Conservation (phyloP, 2,113 vertebrate genomes). For the Eretmochelys imbricata region DNA sequence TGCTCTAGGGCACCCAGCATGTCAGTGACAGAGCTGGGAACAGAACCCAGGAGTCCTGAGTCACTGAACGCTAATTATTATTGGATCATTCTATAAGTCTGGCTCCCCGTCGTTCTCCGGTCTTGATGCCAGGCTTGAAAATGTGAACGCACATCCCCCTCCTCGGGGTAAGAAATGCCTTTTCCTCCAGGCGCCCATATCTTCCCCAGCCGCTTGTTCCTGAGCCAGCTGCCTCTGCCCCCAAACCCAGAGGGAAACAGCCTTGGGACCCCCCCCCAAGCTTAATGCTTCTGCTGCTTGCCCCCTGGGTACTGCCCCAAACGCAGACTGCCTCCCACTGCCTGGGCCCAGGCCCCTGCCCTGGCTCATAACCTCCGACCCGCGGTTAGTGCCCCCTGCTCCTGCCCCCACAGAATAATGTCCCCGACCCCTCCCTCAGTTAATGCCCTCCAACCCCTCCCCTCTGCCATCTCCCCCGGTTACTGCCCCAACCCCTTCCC, state of each 20-base stretch:
- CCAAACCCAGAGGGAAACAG: no score
- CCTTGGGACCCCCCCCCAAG: neutral
- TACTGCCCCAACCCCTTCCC: neutral
- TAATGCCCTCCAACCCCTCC: neutral
- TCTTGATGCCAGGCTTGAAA: neutral
- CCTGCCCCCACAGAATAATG: neutral
- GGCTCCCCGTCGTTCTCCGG: neutral
- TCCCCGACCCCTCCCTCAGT: neutral
- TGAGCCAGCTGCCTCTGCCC: no score
- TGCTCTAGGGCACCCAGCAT: no score
- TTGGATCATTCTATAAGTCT: neutral
- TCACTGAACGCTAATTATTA: neutral
- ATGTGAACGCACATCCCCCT: no score
- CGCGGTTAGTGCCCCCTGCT: neutral
- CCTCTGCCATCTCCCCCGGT: neutral
- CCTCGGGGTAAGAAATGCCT: no score
- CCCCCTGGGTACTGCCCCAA: no score
- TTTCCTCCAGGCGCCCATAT: neutral
- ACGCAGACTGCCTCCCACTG: neutral
- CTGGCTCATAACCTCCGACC: neutral
- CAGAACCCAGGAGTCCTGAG: neutral
- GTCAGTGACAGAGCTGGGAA: neutral
- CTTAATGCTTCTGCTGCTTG: no score
- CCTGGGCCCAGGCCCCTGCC: neutral
- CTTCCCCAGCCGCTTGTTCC: no score